Evolutionary conservation across 2,888 invertebrate species (phyloP).

Genomic region (Clivina fossor): DNA sequence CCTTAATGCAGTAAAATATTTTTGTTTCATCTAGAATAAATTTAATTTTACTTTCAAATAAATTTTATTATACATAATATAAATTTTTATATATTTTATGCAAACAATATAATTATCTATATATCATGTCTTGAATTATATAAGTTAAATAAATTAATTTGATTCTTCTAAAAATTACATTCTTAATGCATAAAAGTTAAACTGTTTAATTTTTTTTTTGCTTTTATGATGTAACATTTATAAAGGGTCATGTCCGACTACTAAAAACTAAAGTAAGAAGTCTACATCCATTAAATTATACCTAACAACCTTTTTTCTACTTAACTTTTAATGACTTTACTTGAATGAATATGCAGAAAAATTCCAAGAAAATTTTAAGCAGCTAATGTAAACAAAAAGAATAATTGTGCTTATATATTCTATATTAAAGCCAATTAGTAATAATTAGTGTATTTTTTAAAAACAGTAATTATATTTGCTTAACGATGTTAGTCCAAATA

Average conservation of each 20-base stretch:
- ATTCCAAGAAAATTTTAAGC: conserved; percentile 20
- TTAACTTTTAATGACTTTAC: conserved; percentile 28
- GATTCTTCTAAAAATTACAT: too few relatives aligned
- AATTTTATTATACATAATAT: too few relatives aligned
- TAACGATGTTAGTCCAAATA: too few relatives aligned
- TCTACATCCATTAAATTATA: conserved; percentile 26
- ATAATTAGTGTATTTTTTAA: conserved; percentile 18
- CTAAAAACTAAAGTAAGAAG: conserved; percentile 28
- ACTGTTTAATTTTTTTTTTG: too few relatives aligned
- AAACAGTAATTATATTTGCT: conserved; percentile 22
- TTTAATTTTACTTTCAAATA: too few relatives aligned
- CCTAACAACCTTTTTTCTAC: conserved; percentile 27
- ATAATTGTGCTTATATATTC: conserved; percentile 15
- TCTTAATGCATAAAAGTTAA: too few relatives aligned
- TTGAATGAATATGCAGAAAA: conserved; percentile 26
- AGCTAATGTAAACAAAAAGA: conserved; percentile 19
- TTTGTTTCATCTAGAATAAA: too few relatives aligned
- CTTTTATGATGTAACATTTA: conserved; percentile 26
- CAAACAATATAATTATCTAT: too few relatives aligned
- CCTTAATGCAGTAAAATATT: too few relatives aligned
- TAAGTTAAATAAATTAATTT: too few relatives aligned
- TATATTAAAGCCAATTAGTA: conserved; percentile 22
- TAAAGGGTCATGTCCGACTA: conserved; percentile 21
- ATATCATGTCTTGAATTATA: too few relatives aligned
- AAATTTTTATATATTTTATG: too few relatives aligned